Evolutionary conservation across 1,140 invertebrate species (phyloP).

Genomic region (Brachionus asplanchnoidis): DNA sequence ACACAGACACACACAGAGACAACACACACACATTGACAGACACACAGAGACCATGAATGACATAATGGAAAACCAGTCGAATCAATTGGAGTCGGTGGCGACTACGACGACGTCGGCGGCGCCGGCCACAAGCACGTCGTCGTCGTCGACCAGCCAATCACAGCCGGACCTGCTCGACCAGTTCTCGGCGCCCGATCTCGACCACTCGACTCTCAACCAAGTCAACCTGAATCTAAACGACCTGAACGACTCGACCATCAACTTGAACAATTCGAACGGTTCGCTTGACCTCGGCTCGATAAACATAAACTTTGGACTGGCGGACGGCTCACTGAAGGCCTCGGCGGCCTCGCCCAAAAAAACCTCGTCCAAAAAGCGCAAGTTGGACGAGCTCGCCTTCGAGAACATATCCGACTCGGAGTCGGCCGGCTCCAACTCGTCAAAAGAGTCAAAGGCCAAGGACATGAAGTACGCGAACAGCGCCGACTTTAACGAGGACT

Average conservation of each 20-base stretch:
- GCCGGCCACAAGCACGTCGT: too few species aligned
- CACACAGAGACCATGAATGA: background rate
- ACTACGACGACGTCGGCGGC: too few species aligned
- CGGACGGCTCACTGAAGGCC: background rate
- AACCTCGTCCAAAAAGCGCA: background rate
- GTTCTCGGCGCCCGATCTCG: background rate
- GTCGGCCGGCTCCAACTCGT: background rate
- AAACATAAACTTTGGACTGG: background rate
- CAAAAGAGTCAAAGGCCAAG: background rate
- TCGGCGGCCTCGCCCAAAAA: background rate
- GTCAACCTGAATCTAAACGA: background rate
- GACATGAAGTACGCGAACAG: background rate
- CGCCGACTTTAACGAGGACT: background rate
- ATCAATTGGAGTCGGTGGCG: background rate
- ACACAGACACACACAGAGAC: background rate
- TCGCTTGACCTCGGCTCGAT: background rate
- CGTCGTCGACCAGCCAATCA: too few species aligned
- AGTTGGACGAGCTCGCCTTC: background rate
- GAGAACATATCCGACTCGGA: conserved; percentile 29
- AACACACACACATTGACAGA: background rate
- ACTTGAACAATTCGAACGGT: conserved; percentile 28
- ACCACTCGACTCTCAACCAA: background rate
- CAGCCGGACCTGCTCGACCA: background rate
- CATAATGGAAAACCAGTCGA: background rate
- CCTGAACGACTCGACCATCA: conserved; percentile 22